Percentiles rank a stretch among this genome's conserved stretches.
phyloP scores from a whole-genome alignment of 2,113 vertebrate genomes.

The Uria lomvia region DNA sequence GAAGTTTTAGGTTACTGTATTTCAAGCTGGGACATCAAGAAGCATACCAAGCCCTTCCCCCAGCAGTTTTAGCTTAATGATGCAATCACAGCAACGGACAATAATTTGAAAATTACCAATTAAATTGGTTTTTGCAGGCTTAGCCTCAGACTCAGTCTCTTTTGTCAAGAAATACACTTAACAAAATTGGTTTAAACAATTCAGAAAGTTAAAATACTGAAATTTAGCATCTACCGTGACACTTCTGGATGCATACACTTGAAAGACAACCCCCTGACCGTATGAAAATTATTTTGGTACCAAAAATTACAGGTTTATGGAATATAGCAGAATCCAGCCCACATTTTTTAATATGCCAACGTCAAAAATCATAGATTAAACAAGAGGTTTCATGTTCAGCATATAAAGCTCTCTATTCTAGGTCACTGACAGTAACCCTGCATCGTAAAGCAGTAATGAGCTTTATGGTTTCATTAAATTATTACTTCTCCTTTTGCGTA shows the following conservation, averaged over 20 bases:
- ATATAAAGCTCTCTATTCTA: background rate
- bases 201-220: background rate
- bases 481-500: constrained; percentile 18
- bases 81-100: background rate
- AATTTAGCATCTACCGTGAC: background rate
- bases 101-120: background rate
- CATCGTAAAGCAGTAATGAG: constrained; percentile 26
- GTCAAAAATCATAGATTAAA: background rate
- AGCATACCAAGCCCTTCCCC: background rate
- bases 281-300: background rate
- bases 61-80: background rate
- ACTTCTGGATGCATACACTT: background rate
- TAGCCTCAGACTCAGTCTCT: background rate
- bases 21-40: background rate
- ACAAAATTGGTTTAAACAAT: background rate
- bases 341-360: background rate
- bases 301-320: background rate
- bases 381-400: background rate
- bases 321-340: background rate
- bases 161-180: background rate
- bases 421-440: constrained; percentile 13
- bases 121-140: background rate
- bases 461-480: constrained; percentile 43
- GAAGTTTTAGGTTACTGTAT: background rate
- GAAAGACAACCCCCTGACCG: background rate